Evolutionary conservation across 2,113 vertebrate species (phyloP).

Genomic region (Aphelocoma coerulescens): DNA sequence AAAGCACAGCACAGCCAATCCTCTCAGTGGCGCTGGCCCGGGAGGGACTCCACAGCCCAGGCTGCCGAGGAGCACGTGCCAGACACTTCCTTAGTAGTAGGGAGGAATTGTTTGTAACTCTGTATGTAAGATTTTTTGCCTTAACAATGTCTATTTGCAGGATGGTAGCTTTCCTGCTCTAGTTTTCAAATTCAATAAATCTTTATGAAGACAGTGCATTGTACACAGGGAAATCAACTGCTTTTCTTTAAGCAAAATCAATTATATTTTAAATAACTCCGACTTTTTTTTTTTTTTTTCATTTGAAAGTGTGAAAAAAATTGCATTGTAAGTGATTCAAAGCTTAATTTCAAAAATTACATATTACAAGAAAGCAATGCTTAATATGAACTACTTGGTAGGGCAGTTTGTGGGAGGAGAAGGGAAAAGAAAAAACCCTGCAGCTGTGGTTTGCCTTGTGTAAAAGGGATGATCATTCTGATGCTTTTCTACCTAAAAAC

Average conservation of each 20-base stretch:
- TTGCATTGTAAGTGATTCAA: background rate
- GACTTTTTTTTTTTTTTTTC: background rate
- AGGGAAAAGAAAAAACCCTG: background rate
- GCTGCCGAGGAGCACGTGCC: background rate
- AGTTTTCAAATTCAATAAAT: background rate
- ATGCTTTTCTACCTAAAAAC: background rate
- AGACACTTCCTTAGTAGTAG: background rate
- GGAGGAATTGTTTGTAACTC: background rate
- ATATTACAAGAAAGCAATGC: background rate
- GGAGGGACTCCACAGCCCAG: background rate
- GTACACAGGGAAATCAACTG: background rate
- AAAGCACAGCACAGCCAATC: background rate
- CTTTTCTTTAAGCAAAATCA: background rate
- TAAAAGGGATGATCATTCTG: background rate
- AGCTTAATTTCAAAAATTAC: slow-evolving; percentile 43
- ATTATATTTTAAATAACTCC: background rate
- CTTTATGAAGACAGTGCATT: background rate
- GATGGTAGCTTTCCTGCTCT: background rate
- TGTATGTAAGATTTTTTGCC: background rate
- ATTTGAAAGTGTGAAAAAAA: slow-evolving; percentile 53
- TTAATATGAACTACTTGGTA: background rate
- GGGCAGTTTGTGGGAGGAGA: background rate
- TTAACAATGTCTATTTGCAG: background rate
- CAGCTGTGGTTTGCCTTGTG: background rate
- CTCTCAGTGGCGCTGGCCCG: background rate